Evolutionary conservation across 2,888 invertebrate species (phyloP), one percentile per base, ranked within the genome.

Genomic region (Anoplius nigerrimus): DNA sequence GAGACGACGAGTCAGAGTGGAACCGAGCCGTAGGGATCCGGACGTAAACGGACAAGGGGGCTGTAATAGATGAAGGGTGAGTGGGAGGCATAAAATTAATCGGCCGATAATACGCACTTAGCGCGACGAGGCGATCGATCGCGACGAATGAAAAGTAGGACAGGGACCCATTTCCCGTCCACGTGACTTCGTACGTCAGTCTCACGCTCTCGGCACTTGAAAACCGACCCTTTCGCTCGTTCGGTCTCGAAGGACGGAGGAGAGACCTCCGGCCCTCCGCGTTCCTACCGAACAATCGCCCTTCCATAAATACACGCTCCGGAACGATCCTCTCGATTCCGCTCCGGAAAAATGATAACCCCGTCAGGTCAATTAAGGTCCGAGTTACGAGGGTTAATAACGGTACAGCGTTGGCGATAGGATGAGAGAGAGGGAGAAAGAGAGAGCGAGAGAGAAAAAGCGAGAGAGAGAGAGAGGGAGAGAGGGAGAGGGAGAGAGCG

Each of bases 101-200:
- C 76, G 79, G 71, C 77, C 66, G 71, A 78, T 82, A 80, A 82
- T 82, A 78, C 79, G 79, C 79, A 76, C 75, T 78, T 76, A 76
- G 69, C 73, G 74, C 65, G 22, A 15, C 69, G 67, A 72, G 71
- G 61, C 74, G 76, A 81, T 81, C 82, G 77, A 80, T 80, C 72
- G 64, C 62, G 52, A 58, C 71, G 74, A 76, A 78, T 79, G 77
- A 82, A 80, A 81, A 82, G 81, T 79, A 67, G 78, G 65, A 73
- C 80, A 74, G 75, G 66, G 72, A 67, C 73, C 62, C 58, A 70
- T 73, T 68, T 71, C 62, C 71, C 56, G 11, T 34, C 34, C 34
- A 34, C 34, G 6, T 34, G 34, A 34, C 34, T 34, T 34, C 4
- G 34, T 34, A 34, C 34, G 34, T 11, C 34, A 34, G 34, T 34